Evolutionary conservation across 2,888 invertebrate species (phyloP), one percentile per base, ranked within the genome.

Genomic region (Physocephala rufipes): DNA sequence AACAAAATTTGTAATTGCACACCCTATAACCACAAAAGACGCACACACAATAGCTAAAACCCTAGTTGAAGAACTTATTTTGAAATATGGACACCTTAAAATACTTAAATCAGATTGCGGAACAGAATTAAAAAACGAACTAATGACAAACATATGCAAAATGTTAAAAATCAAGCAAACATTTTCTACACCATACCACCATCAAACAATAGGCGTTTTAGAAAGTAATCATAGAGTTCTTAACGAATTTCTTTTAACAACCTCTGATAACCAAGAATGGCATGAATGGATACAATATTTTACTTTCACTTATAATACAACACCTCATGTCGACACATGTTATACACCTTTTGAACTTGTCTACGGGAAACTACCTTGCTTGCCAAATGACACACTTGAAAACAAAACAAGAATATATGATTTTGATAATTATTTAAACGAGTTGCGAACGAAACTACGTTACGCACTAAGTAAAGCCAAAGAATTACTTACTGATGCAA

Each of bases 161-260:
- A 28, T 73, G 30, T 45, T 71, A 45, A 45, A 73, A 58, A 71
- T 73, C 43, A 65, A 49, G 58, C 67, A 73, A 58, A 68, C n/a
- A 15, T 63, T 67, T n/a, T 49, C 55, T 1, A 62, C 70, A 15
- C 70, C 70, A 16, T 73, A 67, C 30, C 67, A 64, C 16, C 70
- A 70, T 28, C 21, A 67, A 58, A 68, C 73, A 19, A 19, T 73
- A 36, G 67, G 73, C 12, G 15, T 68, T 2, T 15, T 73, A 49
- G 67, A 73, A 63, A 21, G 67, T 43, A 73, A 71, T 45, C 68
- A 73, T 45, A 61, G 71, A 1, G 58, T 67, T 51, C 36, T 63
- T 21, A 73, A 71, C 47, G 49, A 73, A 45, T 73, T 59, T 55
- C 28, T 67, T 1, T 30, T 70, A 2, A 28, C 30, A 28, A 45